phyloP scores from a whole-genome alignment of 2,113 vertebrate genomes.

The Laterallus jamaicensis region DNA sequence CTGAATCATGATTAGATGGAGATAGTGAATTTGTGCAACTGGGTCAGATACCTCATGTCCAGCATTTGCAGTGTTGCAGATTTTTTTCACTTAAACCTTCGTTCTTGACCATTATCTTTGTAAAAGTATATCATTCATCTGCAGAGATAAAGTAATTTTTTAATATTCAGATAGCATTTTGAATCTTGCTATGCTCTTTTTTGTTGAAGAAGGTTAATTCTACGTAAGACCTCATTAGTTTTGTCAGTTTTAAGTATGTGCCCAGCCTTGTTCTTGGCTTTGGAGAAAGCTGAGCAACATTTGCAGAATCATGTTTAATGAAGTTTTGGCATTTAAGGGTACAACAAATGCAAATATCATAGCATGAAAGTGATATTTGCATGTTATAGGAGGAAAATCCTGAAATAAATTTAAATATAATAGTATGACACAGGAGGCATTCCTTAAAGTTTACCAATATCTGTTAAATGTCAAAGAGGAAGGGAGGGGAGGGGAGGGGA shows the following conservation, averaged over 20 bases:
- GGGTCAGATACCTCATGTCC: not conserved
- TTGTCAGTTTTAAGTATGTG: not conserved
- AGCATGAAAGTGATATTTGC: slow-evolving; percentile 12
- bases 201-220: not conserved
- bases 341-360: slow-evolving; percentile 36
- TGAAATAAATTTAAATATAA: not conserved
- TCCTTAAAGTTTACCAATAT: not conserved
- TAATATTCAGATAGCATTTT: slow-evolving; percentile 21
- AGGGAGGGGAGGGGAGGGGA: not conserved
- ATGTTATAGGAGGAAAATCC: not conserved
- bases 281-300: slow-evolving; percentile 2
- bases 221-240: slow-evolving; percentile 1
- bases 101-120: not conserved
- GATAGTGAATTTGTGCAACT: not conserved
- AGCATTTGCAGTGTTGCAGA: not conserved
- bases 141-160: not conserved
- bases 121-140: not conserved
- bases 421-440: not conserved
- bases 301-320: slow-evolving; percentile 29
- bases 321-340: slow-evolving; percentile 29
- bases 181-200: not conserved
- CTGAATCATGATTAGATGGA: not conserved
- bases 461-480: not conserved
- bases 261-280: slow-evolving; percentile 13
- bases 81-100: not conserved